Evolutionary conservation across 2,888 invertebrate species (phyloP), one percentile per base, ranked within the genome.

Genomic region (Rhaphigaster nebulosa): DNA sequence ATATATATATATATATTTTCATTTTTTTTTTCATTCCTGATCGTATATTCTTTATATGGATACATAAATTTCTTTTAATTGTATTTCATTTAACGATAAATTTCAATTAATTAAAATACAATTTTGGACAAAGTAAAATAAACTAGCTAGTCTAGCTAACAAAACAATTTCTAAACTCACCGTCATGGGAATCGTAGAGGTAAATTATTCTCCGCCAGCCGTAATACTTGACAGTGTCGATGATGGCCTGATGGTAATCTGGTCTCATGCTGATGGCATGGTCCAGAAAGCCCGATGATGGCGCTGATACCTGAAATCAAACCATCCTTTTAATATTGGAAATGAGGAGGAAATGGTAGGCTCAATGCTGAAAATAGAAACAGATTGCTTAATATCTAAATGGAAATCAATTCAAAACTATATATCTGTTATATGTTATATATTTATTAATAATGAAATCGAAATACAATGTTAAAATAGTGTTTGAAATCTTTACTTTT

Each of bases 191-290:
- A 94, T 98, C 98, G 94, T 98, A 98, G 93, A 98, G 95, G 94
- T 98, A 98, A 93, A 98, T 97, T 92, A 98, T 96, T 93, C 96
- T 96, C 93, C 96, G 96, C 98, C 98, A 98, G 87, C 96, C 97
- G 94, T 99, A 99, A 94, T 97, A 97, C 92, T 96, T 95, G 93
- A 99, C 98, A 91, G 98, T 97, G 94, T 99, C 99, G 92, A 99
- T 97, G 93, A 99, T 97, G 91, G 99, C 98, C 93, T 96, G 97
- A 94, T 98, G 98, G 94, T 98, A 98, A 94, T 99, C 97, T 70
- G 99, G 99, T 92, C 98, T 96, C 96, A 99, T 97, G 94, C 98
- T 98, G 93, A 98, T 97, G 90, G 98, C 98, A 93, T 97, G 97
- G 94, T 98, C 98, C 93, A 97, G 95, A 93, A 97, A 96, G n/a